Evolutionary conservation across 2,797 vertebrate species (phyloP), one percentile per base, ranked within the genome.

Genomic region (Sebastes aleutianus): DNA sequence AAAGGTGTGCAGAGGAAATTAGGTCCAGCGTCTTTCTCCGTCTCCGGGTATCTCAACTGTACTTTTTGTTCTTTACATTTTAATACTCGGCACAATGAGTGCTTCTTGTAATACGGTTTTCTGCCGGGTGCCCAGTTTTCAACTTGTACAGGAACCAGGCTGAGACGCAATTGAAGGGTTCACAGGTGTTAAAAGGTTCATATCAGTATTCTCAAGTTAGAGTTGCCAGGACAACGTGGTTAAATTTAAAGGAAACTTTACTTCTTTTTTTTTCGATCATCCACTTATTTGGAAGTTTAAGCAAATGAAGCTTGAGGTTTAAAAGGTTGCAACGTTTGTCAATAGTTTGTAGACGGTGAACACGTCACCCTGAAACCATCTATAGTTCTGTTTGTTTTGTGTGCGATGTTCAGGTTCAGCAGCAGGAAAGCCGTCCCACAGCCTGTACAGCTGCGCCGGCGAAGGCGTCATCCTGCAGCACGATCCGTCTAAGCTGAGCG

Each of bases 371-470:
- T 39, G 54, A 58, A 36, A 16, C 12, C 12, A 14, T 24, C 11
- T 47, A 16, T 10, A 43, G 8, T 31, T 14, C n/a, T 54, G 6
- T 29, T 32, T 26, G 12, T 47, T 24, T 36, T 79, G 8, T 84
- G 70, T 84, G 78, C 63, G 76, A 6, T 2, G 20, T 80, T 74
- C 84, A 95, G 97, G 96, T 69, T 92, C 93, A 62, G 94, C 96
- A 24, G 95, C 91, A 76, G 97, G 97, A 75, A 95, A 95, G 50
- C 88, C 94, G 12, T 90, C 95, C 32, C 92, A 91, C 88, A 97
- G 96, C 18, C 89, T 99, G 71, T 99, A 99, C 84, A 99, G 98
- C 92, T 99, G 98, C 73, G 97, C 96, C 6, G 99, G 99, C 2
- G 99, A 99, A 84, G 99, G 99, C 4, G 26, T 96, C 75, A 95